Evolutionary conservation across 2,797 vertebrate species (phyloP), one percentile per base, ranked within the genome.

Genomic region (Pachyuromys duprasi): DNA sequence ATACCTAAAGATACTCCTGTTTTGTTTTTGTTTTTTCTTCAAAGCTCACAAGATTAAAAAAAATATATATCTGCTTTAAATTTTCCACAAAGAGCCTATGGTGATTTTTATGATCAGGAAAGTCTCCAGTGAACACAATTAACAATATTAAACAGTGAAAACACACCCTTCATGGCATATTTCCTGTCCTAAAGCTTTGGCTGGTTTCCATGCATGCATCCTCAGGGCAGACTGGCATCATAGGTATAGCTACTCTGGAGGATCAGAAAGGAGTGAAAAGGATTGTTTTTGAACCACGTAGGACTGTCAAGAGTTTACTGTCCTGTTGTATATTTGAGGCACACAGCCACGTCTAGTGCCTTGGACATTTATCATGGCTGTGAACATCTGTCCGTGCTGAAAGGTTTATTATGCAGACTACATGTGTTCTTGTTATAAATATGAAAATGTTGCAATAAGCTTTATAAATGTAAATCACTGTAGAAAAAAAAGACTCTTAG

Each of bases 391-490:
- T 20, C 12, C 14, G 22, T 5, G 24, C 80, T 90, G 80, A 91
- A 94, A 90, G 28, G 24, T 94, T 95, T 95, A 70, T 79, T 90
- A 31, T 74, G 36, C 28, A 67, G 45, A 49, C 36, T 55, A 72
- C 36, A 62, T 28, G 49, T 93, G 9, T 70, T 82, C 79, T 65
- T 83, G 31, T 76, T 95, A 76, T 92, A 92, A 90, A 74, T 95
- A 93, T 62, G 65, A 90, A 94, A 62, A 75, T 42, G 84, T 91
- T 49, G 55, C 36, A 76, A 83, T 45, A 57, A 78, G 1, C 8
- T 82, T 97, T 94, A 67, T 80, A 89, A 95, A 82, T 74, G 67
- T 86, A 93, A 95, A 90, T 39, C 78, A 76, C 18, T 90, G 17
- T 72, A 80, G 78, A 69, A 80, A 94, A 90, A 57, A 57, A 57